These are phyloP conservation scores for Rhinolophus ferrumequinum DNA, from an alignment of 2,113 vertebrate species.

Conservation along the genomic window DNA sequence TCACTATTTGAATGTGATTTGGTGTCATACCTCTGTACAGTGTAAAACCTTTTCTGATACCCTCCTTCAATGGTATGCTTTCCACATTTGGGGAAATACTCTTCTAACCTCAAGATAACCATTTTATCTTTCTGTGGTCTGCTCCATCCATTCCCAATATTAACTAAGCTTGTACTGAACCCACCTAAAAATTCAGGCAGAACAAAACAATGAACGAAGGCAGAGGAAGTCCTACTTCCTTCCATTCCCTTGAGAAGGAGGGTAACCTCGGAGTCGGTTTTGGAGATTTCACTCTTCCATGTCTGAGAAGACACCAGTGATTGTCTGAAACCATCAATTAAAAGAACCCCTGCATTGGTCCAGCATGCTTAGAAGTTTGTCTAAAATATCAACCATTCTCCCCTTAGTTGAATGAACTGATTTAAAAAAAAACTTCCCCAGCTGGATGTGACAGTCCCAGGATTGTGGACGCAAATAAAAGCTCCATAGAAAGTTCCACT, in stretches of 20 bases:
- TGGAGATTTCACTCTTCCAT: background rate
- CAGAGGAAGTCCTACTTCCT: background rate
- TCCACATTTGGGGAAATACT: conserved; percentile 54
- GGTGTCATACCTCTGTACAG: background rate
- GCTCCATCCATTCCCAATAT: background rate
- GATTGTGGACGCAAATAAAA: background rate
- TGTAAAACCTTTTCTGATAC: background rate
- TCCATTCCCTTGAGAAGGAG: background rate
- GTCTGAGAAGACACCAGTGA: background rate
- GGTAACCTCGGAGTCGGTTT: background rate
- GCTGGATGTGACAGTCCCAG: background rate
- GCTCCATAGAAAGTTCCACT: background rate
- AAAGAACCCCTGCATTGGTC: background rate
- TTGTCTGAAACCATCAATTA: background rate
- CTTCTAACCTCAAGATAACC: conserved; percentile 53
- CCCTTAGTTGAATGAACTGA: conserved; percentile 2
- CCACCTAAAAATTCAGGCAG: background rate
- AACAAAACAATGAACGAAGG: conserved; percentile 45
- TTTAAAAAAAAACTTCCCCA: background rate
- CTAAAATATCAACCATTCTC: background rate
- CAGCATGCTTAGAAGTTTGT: background rate
- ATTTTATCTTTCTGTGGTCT: background rate
- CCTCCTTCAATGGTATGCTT: background rate
- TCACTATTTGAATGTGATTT: background rate
- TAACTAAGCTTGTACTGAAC: conserved; percentile 15